Evolutionary conservation across 2,888 invertebrate species (phyloP), one percentile per base, ranked within the genome.

Genomic region (Drosophila pegasa): DNA sequence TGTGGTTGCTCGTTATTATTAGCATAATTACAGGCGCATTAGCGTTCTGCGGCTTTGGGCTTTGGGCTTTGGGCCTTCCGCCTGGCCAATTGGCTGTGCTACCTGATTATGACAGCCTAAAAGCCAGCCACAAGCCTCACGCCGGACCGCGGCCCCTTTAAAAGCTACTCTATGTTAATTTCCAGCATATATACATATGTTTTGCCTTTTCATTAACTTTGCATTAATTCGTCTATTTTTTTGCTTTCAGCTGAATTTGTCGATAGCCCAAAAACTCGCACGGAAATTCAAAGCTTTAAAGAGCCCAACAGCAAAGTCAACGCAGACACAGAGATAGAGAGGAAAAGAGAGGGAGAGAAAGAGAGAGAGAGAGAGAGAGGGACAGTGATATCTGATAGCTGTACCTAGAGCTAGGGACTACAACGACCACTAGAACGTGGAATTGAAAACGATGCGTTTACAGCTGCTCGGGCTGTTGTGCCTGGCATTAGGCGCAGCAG

Each of bases 1-100:
- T 77, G 70, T 71, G 80, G 68, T 74, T 50, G 74, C 78, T 65
- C 72, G 69, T 80, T 80, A 85, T 87, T 86, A 86, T 87, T 86
- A 86, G 85, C 86, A 87, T 86, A 87, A 86, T 86, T 86, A 87
- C 83, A 85, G 80, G 83, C 75, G 83, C 83, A 87, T 87, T 87
- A 87, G 77, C 76, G 85, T 57, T 52, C 61, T 68, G 75, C 61
- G 67, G 69, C 65, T 60, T 47, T 52, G 58, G 71, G 78, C 65
- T 66, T 78, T 65, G 78, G 81, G 70, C 68, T 22, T n/a, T 20
- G 35, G 35, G 68, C 48, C 45, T 48, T 48, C 48, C 48, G 48
- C 48, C 68, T 68, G 48, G 74, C 69, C 67, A 78, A 81, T 71
- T 78, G 81, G 74, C 73, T 69, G 61, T 71, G 64, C 51, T 61